These are phyloP conservation scores for Bombus waltoni DNA, from an alignment of 1,140 invertebrate species.

Conservation along the genomic window DNA sequence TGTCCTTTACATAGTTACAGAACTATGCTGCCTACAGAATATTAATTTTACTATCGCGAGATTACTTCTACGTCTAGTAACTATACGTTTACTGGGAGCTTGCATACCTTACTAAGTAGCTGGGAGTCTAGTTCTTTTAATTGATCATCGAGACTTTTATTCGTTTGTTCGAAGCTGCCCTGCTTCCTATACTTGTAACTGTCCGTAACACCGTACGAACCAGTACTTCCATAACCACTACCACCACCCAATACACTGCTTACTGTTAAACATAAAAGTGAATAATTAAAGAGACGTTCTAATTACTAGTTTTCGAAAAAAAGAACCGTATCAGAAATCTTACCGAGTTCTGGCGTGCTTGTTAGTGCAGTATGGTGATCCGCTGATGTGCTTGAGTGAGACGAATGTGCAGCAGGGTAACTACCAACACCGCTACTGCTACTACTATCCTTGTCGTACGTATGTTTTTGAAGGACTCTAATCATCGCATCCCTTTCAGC, in stretches of 20 bases:
- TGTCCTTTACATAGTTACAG: neutral
- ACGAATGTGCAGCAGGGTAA: conserved; percentile 80
- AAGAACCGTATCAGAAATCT: conserved; percentile 36
- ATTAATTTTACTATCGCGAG: neutral
- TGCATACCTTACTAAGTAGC: conserved; percentile 88
- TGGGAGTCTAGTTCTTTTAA: conserved; percentile 91
- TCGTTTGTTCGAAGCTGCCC: conserved; percentile 88
- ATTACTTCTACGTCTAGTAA: conserved; percentile 10
- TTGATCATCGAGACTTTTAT: conserved; percentile 91
- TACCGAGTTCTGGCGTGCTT: conserved; percentile 80
- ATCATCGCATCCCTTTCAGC: conserved; percentile 96
- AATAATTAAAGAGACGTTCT: neutral
- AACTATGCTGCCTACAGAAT: neutral
- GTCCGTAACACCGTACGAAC: conserved; percentile 85
- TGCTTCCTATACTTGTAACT: conserved; percentile 84
- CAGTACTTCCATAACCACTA: conserved; percentile 84
- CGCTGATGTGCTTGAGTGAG: conserved; percentile 81
- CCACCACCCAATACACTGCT: conserved; percentile 84
- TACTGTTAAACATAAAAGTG: conserved; percentile 71
- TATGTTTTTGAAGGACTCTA: conserved; percentile 92
- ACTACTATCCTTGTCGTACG: conserved; percentile 86
- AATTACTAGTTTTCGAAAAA: neutral
- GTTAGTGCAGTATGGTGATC: conserved; percentile 78
- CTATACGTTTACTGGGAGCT: conserved; percentile 60
- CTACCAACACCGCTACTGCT: conserved; percentile 80